A percentile compares a stretch with the other conserved stretches of the same genome.
Evolutionary conservation across 1,140 invertebrate species (phyloP).

Genomic region (Piezodorus guildinii): DNA sequence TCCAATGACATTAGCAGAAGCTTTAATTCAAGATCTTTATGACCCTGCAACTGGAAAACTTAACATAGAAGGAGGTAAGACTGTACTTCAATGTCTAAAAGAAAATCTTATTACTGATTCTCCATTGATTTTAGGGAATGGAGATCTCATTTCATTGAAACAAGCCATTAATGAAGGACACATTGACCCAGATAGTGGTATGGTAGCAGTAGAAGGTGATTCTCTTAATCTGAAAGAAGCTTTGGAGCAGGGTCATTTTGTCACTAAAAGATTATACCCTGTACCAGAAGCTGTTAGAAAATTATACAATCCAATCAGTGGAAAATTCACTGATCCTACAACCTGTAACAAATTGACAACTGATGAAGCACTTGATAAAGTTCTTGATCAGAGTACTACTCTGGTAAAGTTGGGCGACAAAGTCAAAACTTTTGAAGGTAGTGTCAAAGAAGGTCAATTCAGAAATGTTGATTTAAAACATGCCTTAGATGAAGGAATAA

Average conservation of each 20-base stretch:
- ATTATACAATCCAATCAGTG: constrained; percentile 60
- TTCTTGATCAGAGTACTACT: constrained; percentile 69
- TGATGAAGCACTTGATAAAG: constrained; percentile 62
- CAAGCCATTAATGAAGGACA: constrained; percentile 68
- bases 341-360: constrained; percentile 61
- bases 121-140: constrained; percentile 47
- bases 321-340: constrained; percentile 55
- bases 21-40: constrained; percentile 69
- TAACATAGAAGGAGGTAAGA: constrained; percentile 5
- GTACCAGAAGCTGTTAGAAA: constrained; percentile 75
- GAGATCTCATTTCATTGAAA: constrained; percentile 62
- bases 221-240: constrained; percentile 62
- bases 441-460: constrained; percentile 62
- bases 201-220: constrained; percentile 44
- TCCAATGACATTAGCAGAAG: constrained; percentile 74
- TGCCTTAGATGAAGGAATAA: constrained; percentile 70
- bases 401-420: constrained; percentile 56
- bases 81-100: neutral
- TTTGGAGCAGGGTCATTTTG: constrained; percentile 63
- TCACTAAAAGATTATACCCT: constrained; percentile 69
- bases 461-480: constrained; percentile 64
- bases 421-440: constrained; percentile 67
- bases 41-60: constrained; percentile 43
- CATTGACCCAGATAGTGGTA: constrained; percentile 50
- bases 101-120: constrained; percentile 6